Conservation (phyloP, 1,140 invertebrate genomes). For the Polypedilum vanderplanki region DNA sequence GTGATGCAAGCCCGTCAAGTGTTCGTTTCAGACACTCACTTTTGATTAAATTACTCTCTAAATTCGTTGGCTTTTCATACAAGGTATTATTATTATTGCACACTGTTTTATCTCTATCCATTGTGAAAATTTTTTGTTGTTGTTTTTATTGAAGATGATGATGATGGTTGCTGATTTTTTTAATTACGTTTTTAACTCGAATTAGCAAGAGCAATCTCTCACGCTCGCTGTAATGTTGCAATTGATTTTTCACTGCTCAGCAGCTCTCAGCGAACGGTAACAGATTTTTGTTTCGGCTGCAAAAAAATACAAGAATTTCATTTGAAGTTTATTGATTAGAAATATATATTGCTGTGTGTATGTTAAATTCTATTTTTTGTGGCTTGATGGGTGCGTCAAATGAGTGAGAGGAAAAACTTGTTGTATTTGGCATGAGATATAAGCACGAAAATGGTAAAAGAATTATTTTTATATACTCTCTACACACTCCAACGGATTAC, state of each 20-base stretch:
- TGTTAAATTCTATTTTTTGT: not conserved
- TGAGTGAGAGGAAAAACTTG: not conserved
- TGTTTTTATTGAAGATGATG: no score
- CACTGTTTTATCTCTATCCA: conserved; percentile 21
- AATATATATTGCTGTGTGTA: not conserved
- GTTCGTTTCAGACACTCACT: conserved; percentile 6
- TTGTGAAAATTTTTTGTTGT: not conserved
- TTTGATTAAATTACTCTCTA: conserved; percentile 24
- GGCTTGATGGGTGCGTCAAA: not conserved
- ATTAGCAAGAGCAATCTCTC: not conserved
- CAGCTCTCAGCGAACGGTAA: not conserved
- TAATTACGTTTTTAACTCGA: no score
- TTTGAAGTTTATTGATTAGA: conserved; percentile 24
- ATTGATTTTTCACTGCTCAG: not conserved
- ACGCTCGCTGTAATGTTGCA: not conserved
- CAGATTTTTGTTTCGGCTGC: conserved; percentile 3
- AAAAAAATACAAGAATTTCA: not conserved
- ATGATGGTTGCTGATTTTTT: no score
- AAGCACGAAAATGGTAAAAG: conserved; percentile 17
- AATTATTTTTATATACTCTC: conserved; percentile 9
- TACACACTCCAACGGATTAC: conserved; percentile 16
- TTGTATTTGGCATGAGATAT: not conserved
- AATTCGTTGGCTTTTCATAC: conserved; percentile 22
- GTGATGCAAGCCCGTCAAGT: not conserved
- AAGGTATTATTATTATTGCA: conserved; percentile 27